Percentiles rank a stretch among this genome's conserved stretches.
phyloP scores from a whole-genome alignment of 2,888 invertebrate genomes.

The Synergus japonicus region DNA sequence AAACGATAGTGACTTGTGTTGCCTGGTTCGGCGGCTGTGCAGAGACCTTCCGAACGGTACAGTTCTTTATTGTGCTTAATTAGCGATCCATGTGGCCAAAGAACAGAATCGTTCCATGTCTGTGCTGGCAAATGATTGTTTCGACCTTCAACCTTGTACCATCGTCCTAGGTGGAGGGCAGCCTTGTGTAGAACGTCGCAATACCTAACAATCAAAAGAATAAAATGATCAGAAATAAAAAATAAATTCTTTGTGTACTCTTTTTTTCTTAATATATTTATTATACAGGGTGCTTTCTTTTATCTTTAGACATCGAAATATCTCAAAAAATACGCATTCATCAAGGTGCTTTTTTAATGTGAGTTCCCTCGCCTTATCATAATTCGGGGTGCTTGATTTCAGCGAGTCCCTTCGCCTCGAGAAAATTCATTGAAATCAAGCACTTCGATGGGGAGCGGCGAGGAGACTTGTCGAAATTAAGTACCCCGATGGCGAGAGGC shows the following conservation, averaged over 20 bases:
- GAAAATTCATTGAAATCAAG: too few relatives aligned
- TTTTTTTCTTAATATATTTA: too few relatives aligned
- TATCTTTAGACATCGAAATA: too few relatives aligned
- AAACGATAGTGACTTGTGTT: conserved; percentile 89
- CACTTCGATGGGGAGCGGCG: too few relatives aligned
- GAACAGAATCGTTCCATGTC: conserved; percentile 80
- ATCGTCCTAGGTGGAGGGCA: conserved; percentile 92
- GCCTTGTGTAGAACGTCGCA: conserved; percentile 94
- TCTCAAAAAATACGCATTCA: too few relatives aligned
- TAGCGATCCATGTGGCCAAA: conserved; percentile 88
- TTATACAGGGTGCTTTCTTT: background rate
- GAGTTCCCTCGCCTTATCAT: too few relatives aligned
- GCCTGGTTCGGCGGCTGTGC: conserved; percentile 93
- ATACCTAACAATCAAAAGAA: conserved; percentile 77
- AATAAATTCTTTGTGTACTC: background rate
- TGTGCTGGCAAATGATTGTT: conserved; percentile 80
- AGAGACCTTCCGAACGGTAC: conserved; percentile 87
- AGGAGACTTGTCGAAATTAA: too few relatives aligned
- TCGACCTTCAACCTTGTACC: conserved; percentile 82
- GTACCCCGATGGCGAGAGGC: too few relatives aligned
- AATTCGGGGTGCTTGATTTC: too few relatives aligned
- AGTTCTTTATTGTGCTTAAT: conserved; percentile 86
- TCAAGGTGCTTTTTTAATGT: too few relatives aligned
- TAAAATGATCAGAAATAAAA: conserved; percentile 35
- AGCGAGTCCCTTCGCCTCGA: too few relatives aligned